Base-by-base conservation (phyloP, 2,113 vertebrate genomes). In the Seriola quinqueradiata region DNA sequence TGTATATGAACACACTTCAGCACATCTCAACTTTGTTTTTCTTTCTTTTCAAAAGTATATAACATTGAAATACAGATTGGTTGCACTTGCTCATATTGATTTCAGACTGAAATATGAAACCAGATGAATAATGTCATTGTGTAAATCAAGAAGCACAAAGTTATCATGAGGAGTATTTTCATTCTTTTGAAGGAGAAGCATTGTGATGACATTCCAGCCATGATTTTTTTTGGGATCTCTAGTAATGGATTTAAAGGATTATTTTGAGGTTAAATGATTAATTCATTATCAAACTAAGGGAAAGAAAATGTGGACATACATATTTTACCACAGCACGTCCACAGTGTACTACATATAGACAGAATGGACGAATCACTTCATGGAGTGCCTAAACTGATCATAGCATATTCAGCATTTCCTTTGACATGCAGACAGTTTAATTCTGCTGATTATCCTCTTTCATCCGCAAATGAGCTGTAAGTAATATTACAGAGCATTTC, bases 381-480 rank as follows among this genome's bases (percentile, higher is more conserved):
- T 52, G 19, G 70, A 85, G 89, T 87, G 83, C 82, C 80, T 86
- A 50, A 83, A 78, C 21, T 38, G 28, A 28, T 28, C 28, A 28
- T 79, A 21, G 34, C 52, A 25, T 63, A 70, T 82, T 0, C 52
- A 72, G 38, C 52, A 25, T 64, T 74, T 82, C 0, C 52, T 75
- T 34, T 54, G 8, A 12, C 13, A 23, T 5, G 3, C 32, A 42
- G 48, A 55, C 17, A 32, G 0, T 74, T 83, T 32, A 54, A 21
- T 40, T 78, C 34, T 61, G 40, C 54, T 50, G 34, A 7, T 75
- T 40, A 36, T 71, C 42, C 72, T 12, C 10, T 14, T 12, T 71
- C 19, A 76, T 55, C 28, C 8, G 1, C 19, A 84, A 58, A 75
- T 69, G 0, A 74, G 61, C 44, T 82, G 17, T 40, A 48, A 44